Percentiles rank a stretch among this genome's conserved stretches.
Conservation (phyloP, 2,113 vertebrate genomes). For the Zonotrichia leucophrys region DNA sequence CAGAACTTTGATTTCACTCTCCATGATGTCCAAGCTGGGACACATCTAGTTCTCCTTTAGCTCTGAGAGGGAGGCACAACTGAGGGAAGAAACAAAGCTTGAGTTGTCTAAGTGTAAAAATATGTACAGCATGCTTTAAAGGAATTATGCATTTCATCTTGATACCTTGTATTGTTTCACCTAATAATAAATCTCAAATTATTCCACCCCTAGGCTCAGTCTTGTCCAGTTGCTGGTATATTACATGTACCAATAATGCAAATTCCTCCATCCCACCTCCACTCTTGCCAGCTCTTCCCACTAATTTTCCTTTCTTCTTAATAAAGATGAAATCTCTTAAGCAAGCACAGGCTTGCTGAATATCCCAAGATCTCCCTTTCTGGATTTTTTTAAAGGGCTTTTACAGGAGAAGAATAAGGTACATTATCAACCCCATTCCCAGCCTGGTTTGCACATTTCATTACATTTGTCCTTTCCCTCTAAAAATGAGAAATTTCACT, state of each 20-base stretch:
- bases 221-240: not conserved
- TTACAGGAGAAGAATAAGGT: not conserved
- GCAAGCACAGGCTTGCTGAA: not conserved
- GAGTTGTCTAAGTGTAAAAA: not conserved
- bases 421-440: not conserved
- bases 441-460: not conserved
- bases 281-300: not conserved
- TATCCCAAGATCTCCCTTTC: not conserved
- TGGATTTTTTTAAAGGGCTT: not conserved
- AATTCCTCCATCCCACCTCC: not conserved
- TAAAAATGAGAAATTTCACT: not conserved
- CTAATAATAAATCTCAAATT: not conserved
- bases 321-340: not conserved
- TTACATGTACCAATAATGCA: not conserved
- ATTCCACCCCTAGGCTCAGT: not conserved
- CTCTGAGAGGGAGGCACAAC: not conserved
- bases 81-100: not conserved
- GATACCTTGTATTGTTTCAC: not conserved
- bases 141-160: not conserved
- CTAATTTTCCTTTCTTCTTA: not conserved
- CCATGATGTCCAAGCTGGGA: not conserved
- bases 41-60: not conserved
- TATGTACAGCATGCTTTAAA: not conserved
- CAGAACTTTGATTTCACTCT: not conserved
- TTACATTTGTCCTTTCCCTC: not conserved